Evolutionary conservation across 2,113 vertebrate genomes (phyloP).

Genomic region (Ophiodon elongatus): DNA sequence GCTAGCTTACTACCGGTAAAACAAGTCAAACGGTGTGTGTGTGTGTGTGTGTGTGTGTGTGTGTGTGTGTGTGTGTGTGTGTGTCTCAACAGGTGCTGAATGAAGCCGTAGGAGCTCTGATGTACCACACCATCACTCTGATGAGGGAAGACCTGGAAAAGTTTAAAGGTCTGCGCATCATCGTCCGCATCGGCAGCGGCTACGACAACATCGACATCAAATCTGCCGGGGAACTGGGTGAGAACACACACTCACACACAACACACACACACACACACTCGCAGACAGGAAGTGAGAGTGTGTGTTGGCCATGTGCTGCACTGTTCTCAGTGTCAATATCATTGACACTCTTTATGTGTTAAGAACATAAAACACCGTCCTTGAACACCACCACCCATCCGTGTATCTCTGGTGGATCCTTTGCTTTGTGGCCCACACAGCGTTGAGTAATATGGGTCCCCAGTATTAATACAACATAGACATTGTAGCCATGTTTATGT

Average conservation of each 20-base stretch:
- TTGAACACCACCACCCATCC: neutral
- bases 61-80: conserved; percentile 13
- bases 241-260: conserved; percentile 42
- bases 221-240: conserved; percentile 97
- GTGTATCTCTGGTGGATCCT: neutral
- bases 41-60: conserved; percentile 9
- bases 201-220: conserved; percentile 99
- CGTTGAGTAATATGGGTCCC: neutral
- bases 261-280: neutral
- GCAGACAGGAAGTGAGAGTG: neutral
- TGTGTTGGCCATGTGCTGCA: neutral
- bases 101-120: conserved; percentile 97
- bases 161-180: conserved; percentile 98
- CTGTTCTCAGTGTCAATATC: neutral
- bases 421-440: neutral
- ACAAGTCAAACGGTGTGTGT: neutral
- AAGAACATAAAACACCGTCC: neutral
- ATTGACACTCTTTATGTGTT: neutral
- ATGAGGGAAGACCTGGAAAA: conserved; percentile 98
- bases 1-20: neutral
- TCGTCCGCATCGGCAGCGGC: conserved; percentile 97
- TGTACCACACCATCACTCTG: conserved; percentile 99
- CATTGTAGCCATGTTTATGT: neutral
- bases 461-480: neutral
- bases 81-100: conserved; percentile 91